Evolutionary conservation across 2,797 vertebrate species (phyloP), one percentile per base, ranked within the genome.

Genomic region (Jordanella pulchra): DNA sequence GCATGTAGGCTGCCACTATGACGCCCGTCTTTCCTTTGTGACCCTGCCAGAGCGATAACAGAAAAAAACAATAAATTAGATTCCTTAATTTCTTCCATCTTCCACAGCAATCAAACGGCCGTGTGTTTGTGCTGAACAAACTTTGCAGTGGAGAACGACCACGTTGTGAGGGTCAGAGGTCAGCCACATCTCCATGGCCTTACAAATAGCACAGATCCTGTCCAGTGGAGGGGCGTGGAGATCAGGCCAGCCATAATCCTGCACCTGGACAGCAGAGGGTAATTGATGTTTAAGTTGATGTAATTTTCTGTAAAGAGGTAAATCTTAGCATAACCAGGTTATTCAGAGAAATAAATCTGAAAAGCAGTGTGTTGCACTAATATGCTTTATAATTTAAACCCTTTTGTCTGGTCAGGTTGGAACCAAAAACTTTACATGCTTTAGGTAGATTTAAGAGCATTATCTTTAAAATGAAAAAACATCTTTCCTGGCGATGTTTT

Each of bases 201-300:
- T 98, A 91, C 97, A 98, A 76, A 97, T 89, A 65, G 96, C 93
- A 72, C 96, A 97, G 73, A 98, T 95, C 82, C 94, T 95, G 89
- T 98, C 96, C 83, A 98, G 89, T 0, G 96, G 95, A 0, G 97
- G 97, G 0, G 97, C 96, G 0, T 98, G 97, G 71, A 95, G 90
- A 81, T 97, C 96, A 0, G 97, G 96, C 97, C 97, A 98, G 79
- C 95, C 96, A 1, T 96, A 97, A 88, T 98, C 96, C 83, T 97
- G 94, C 65, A 98, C 96, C 97, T 98, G 85, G 28, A 67, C 1
- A 35, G 15, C 63, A 84, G 11, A 39, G 30, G 51, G 74, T 54
- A 65, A 56, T 5, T 63, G 39, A 47, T 21, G 45, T 50, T 65
- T 60, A 0, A 28, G 64, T 12, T 64, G 39, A 42, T 42, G 4